Evolutionary conservation across 1,140 invertebrate species (phyloP).

Genomic region (Triops longicaudatus): DNA sequence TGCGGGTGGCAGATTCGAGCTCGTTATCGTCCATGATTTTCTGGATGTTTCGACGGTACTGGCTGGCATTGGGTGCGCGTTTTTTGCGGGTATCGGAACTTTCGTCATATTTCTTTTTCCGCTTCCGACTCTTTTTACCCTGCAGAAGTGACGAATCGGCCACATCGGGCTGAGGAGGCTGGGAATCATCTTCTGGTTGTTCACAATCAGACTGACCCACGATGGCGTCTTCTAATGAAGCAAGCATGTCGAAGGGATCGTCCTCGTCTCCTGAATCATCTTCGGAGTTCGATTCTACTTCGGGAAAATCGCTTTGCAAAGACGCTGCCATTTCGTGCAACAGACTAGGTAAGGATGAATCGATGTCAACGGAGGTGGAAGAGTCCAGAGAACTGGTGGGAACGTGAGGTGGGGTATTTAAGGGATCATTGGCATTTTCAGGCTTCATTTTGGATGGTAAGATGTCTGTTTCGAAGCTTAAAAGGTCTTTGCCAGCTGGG

Average conservation of each 20-base stretch:
- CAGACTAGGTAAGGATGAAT: not conserved
- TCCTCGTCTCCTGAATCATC: not conserved
- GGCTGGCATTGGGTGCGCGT: conserved; percentile 36
- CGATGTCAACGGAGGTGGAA: not conserved
- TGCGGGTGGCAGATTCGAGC: conserved; percentile 80
- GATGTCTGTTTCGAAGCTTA: not conserved
- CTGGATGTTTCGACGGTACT: conserved; percentile 68
- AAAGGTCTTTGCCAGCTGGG: not conserved
- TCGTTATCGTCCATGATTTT: conserved; percentile 89
- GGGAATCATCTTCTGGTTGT: not conserved
- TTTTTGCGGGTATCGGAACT: conserved; percentile 30
- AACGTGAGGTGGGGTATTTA: not conserved
- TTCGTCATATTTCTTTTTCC: conserved; percentile 33
- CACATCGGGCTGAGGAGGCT: not conserved
- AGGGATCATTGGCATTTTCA: not conserved
- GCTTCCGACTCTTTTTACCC: conserved; percentile 25
- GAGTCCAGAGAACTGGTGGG: not conserved
- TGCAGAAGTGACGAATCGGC: not conserved
- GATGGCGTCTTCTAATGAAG: not conserved
- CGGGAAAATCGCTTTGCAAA: conserved; percentile 10
- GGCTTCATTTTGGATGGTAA: not conserved
- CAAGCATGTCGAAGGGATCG: not conserved
- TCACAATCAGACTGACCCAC: not conserved
- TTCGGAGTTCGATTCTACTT: not conserved
- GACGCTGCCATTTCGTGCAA: not conserved